Evolutionary conservation across 2,797 vertebrate genomes (phyloP).

Genomic region (Cheirogaleus major): DNA sequence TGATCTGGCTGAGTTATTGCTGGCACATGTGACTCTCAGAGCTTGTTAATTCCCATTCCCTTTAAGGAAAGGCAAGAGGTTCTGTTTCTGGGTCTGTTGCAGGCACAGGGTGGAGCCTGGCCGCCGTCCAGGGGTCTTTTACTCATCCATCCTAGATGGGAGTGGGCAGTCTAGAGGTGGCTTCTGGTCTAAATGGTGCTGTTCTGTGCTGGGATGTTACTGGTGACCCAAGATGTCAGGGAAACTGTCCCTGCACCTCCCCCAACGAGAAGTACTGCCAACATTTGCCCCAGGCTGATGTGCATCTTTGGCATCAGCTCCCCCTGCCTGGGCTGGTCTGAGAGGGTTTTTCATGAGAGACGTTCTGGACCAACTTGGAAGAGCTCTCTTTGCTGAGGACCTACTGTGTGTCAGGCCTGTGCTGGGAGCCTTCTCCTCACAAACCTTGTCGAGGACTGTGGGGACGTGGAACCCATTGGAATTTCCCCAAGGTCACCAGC

Average conservation of each 20-base stretch:
- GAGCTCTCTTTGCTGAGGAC: not conserved
- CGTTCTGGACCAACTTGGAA: not conserved
- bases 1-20: not conserved
- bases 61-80: slow-evolving; percentile 51
- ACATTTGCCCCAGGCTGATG: not conserved
- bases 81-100: not conserved
- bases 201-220: not conserved
- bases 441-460: not conserved
- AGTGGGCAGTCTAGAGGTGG: not conserved
- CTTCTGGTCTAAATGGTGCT: not conserved
- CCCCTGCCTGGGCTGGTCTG: not conserved
- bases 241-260: not conserved
- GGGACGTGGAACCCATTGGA: not conserved
- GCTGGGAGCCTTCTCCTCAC: not conserved
- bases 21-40: not conserved
- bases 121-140: not conserved
- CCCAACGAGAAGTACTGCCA: too few relatives aligned
- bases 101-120: not conserved
- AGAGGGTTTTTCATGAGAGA: not conserved
- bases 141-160: not conserved
- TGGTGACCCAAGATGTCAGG: too few relatives aligned
- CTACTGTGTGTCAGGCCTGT: not conserved
- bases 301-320: not conserved
- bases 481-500: not conserved
- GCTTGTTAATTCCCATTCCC: slow-evolving; percentile 35